A percentile compares a stretch with the other conserved stretches of the same genome.
These are phyloP conservation scores for Microplitis mediator DNA, from an alignment of 1,140 invertebrate genomes.

Conservation along the genomic window DNA sequence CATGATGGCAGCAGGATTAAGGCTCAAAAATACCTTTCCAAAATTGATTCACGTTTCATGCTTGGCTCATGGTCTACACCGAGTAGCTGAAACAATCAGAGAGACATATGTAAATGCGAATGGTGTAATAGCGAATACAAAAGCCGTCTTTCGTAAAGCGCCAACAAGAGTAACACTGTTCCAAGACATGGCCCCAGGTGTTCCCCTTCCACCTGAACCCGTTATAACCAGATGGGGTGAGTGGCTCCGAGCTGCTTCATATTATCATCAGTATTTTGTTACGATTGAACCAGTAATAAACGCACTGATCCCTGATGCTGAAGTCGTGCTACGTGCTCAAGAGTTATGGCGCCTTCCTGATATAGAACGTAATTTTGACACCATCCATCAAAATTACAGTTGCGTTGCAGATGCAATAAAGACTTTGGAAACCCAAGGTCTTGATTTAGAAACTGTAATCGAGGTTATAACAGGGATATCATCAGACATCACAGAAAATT, in stretches of 20 bases:
- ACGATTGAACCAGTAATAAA: not conserved
- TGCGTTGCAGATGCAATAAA: not conserved
- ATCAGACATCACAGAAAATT: no score
- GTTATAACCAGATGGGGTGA: no score
- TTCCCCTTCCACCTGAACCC: no score
- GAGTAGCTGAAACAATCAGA: constrained; percentile 50
- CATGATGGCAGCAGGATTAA: constrained; percentile 41
- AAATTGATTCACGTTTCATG: constrained; percentile 47
- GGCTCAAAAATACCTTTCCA: constrained; percentile 30
- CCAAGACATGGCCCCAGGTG: no score
- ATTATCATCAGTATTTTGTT: constrained; percentile 44
- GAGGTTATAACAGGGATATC: not conserved
- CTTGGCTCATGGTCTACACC: constrained; percentile 18
- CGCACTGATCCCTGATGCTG: not conserved
- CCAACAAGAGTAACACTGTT: no score
- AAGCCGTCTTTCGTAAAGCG: no score
- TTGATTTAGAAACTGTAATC: no score
- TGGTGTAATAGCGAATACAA: no score
- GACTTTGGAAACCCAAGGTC: not conserved
- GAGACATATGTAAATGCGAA: constrained; percentile 37
- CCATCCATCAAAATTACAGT: not conserved
- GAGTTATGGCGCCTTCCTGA: no score
- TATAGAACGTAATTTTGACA: not conserved
- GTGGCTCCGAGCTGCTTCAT: constrained; percentile 45
- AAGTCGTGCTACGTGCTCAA: not conserved